Base-by-base conservation (phyloP, 2,888 invertebrate species). In the Hypena proboscidalis region DNA sequence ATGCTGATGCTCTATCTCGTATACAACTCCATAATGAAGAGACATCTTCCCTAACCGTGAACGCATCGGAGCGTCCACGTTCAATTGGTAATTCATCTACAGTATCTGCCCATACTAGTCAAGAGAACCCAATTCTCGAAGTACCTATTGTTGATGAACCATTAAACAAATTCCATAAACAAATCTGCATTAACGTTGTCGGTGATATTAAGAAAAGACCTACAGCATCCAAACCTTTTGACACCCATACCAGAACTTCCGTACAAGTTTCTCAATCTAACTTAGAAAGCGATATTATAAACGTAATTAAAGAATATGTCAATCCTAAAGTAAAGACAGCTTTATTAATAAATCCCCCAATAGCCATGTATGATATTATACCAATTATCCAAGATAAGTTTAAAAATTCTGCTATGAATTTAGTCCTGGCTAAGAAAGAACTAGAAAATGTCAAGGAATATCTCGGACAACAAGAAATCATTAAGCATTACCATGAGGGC, bases 121-220 rank as follows among this genome's bases (percentile, higher is more conserved):
- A 7, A 1, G 41, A 41, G 10, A 21, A 34, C 2, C 41, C 41
- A 0, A 35, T 35, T 11, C 9, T 41, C 7, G 35, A 43, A 13
- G 23, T 43, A 2, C 43, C 37, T 1, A 43, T 43, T 0, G 8
- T 23, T 1, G 43, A 43, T 13, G 33, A 43, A 7, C 43, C 36
- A 4, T n/a, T 43, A 1, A 43, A 43, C 9, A 43, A 33, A 36
- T 43, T 43, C 11, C 19, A 4, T 10, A 25, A 9, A 9, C 35
- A 42, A 10, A 10, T 42, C 0, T 6, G 8, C n/a, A n/a, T 44
- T 4, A 25, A 7, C 1, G 2, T 32, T 5, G 44, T 44, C 11
- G 26, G 21, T 8, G 38, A 44, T 6, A 34, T 34, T 15, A 45
- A 39, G 6, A 27, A 32, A 6, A 17, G 31, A 2, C 31, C 42